Evolutionary conservation across 2,888 invertebrate genomes (phyloP), one percentile per base, ranked within the genome.

Genomic region (Lycaena phlaeas): DNA sequence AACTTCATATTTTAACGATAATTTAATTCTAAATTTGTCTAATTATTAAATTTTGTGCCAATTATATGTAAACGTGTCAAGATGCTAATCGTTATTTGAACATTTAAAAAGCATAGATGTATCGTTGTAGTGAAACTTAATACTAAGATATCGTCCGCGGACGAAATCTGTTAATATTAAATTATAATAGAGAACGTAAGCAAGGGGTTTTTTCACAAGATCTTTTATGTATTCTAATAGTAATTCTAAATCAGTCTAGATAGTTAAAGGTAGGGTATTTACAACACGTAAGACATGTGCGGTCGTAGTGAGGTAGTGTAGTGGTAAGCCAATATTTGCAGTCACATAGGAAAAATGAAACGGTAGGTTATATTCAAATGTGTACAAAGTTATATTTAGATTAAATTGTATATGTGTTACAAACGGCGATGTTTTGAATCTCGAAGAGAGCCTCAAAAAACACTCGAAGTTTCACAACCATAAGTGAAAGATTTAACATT

Each of bases 211-310:
- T 54, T 56, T 67, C 67, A 73, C 66, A 69, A 64, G 68, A 57
- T 62, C 53, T 53, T 49, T 52, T 50, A 54, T 55, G 53, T 59
- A 69, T 63, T 51, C 69, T 75, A 79, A 66, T 50, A 74, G 64
- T 81, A 75, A 60, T 58, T 62, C 79, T 81, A 79, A 74, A 61
- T 82, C 82, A 82, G 81, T 82, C 82, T 82, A 82, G 67, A 76
- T 74, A 76, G 60, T 72, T 68, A 62, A 64, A 75, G 67, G 66
- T 74, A 50, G 48, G 50, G 48, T 56, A 53, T 53, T 40, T 50
- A 54, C 47, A 52, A 48, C 49, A 46, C 46, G 43, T 60, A 61
- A 57, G 56, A 64, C 59, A 66, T 64, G 77, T 79, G 78, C 78
- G 66, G 52, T 59, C 56, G 52, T 56, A 61, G 72, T 75, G 74